Evolutionary conservation across 2,888 invertebrate genomes (phyloP), one percentile per base, ranked within the genome.

Genomic region (Apamea anceps): DNA sequence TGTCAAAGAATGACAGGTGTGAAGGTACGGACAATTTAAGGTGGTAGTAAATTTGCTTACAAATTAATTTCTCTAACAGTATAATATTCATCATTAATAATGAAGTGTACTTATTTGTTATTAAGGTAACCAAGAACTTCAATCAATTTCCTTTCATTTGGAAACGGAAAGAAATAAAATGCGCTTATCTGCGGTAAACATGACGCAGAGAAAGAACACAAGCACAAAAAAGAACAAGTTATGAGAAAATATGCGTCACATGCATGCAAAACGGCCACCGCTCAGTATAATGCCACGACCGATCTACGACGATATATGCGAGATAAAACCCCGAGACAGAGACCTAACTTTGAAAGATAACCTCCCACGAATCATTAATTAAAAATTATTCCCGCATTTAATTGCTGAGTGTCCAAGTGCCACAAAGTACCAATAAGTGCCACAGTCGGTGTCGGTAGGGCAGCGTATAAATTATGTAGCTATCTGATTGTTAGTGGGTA

Each of bases 401-500:
- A 85, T 62, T 73, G 48, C 62, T 65, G 63, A 18, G 13, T 28
- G 48, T 68, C 76, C 87, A 84, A 77, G 54, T 84, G 76, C 28
- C 63, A 65, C 71, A 42, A 81, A 87, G 85, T 78, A 75, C 85
- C 85, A 75, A 57, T 72, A 87, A 79, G 85, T 78, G 77, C 85
- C 85, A 75, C 37, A 51, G 63, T 21, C 48, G 42, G 57, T 48
- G 77, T 54, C 68, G 73, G 70, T 68, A 63, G 75, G 70, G 60
- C 60, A 21, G 32, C 65, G 45, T 72, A 89, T 88, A 89, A 89
- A 88, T 89, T 85, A 83, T 67, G 72, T 60, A 21, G 62, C 63
- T 88, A 88, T 88, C 88, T 84, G 65, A 85, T 78, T 77, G 77
- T 84, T 77, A 89, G 74, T 81, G 71, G 12, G 10, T 8, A 89